Conservation (phyloP, 1,140 invertebrate species). For the Telenomus remus region DNA sequence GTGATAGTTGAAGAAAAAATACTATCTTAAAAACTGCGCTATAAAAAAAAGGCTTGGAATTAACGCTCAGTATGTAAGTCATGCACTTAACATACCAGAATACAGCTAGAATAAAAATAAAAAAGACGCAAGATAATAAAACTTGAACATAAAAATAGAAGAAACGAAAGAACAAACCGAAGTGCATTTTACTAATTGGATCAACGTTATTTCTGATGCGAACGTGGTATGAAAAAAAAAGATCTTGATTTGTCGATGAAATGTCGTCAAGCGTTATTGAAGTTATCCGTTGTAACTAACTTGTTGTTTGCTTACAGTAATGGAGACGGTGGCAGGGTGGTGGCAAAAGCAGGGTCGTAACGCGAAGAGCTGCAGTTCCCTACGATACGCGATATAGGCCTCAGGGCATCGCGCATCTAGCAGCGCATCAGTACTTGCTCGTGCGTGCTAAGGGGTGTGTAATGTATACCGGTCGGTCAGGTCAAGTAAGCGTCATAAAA, state of each 20-base stretch:
- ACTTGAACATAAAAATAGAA: neutral
- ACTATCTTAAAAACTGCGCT: neutral
- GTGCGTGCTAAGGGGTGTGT: conserved; percentile 47
- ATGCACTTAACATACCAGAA: conserved; percentile 1
- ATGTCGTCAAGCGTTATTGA: neutral
- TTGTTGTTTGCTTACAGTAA: conserved; percentile 64
- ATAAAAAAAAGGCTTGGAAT: neutral
- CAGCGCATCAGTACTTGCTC: conserved; percentile 41
- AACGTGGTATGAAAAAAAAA: too few relatives aligned
- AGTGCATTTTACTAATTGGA: too few relatives aligned
- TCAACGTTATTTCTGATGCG: too few relatives aligned
- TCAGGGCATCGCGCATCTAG: conserved; percentile 49
- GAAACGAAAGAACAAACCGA: neutral
- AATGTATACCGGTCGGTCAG: conserved; percentile 5
- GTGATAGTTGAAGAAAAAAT: neutral
- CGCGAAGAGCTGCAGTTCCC: conserved; percentile 64
- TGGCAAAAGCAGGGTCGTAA: conserved; percentile 67
- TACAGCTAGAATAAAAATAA: neutral
- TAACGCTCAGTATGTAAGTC: neutral
- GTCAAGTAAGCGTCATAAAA: conserved; percentile 11
- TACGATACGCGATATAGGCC: conserved; percentile 69
- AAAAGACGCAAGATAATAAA: neutral
- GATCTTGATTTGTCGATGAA: neutral
- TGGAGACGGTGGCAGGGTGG: conserved; percentile 73
- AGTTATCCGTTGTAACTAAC: conserved; percentile 17